Conservation (phyloP, 2,113 vertebrate species). For the Periophthalmus modestus region DNA sequence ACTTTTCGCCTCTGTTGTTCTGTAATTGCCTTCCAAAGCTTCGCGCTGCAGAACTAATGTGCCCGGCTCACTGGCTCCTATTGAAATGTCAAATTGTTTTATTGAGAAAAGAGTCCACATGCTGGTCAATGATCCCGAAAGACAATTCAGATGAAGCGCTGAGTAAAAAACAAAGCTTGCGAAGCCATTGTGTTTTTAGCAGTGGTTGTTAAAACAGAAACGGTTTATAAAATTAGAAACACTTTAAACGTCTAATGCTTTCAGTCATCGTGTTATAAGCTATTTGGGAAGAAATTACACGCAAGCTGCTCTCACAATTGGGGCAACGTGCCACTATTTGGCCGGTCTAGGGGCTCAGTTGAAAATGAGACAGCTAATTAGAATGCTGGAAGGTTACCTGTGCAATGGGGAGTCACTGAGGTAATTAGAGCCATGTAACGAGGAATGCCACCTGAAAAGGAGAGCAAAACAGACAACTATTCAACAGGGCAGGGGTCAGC, state of each 20-base stretch:
- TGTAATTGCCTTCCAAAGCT: conserved; percentile 48
- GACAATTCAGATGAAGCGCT: conserved; percentile 31
- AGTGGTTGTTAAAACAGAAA: not conserved
- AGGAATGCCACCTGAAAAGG: conserved; percentile 21
- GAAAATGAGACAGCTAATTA: conserved; percentile 45
- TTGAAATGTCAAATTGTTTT: conserved; percentile 52
- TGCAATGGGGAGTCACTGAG: conserved; percentile 41
- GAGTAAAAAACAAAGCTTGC: conserved; percentile 17
- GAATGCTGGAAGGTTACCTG: conserved; percentile 21
- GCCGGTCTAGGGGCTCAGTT: conserved; percentile 1
- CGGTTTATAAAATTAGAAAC: not conserved
- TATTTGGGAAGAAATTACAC: not conserved
- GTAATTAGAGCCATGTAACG: conserved; percentile 46
- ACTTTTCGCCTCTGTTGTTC: conserved; percentile 40
- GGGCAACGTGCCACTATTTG: conserved; percentile 1
- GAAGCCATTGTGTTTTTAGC: not conserved
- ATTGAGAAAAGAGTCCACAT: conserved; percentile 17
- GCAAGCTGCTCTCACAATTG: conserved; percentile 5
- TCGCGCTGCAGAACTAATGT: conserved; percentile 54
- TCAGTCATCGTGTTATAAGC: not conserved
- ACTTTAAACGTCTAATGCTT: not conserved
- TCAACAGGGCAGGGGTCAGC: conserved; percentile 15
- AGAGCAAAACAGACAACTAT: conserved; percentile 44
- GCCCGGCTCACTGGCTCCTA: conserved; percentile 45
- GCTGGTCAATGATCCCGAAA: conserved; percentile 51